Conservation (phyloP, 1,140 invertebrate species). For the Drosophila tristis region DNA sequence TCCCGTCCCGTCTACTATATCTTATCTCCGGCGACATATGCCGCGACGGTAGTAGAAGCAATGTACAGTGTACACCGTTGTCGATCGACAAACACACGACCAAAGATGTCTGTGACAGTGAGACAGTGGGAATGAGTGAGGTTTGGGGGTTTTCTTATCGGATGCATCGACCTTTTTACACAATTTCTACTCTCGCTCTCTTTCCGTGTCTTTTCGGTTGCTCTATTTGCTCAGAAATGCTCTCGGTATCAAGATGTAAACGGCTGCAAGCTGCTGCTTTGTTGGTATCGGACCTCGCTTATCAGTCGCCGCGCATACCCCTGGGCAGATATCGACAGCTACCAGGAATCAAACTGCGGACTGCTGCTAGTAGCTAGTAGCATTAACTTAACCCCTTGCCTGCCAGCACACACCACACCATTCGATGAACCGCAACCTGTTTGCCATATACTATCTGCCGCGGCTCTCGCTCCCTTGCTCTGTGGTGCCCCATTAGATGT, state of each 20-base stretch:
- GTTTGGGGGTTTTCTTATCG: conserved; percentile 63
- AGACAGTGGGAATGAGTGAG: conserved; percentile 7
- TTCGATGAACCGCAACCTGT: conserved; percentile 48
- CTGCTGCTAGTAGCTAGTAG: neutral
- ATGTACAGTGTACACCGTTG: conserved; percentile 36
- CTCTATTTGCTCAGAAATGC: conserved; percentile 17
- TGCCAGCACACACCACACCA: neutral
- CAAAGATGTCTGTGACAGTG: conserved; percentile 11
- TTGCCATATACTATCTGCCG: conserved; percentile 9
- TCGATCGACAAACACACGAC: conserved; percentile 52
- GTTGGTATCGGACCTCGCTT: conserved; percentile 28
- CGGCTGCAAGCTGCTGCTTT: neutral
- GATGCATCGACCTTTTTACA: conserved; percentile 64
- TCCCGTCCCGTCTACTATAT: conserved; percentile 41
- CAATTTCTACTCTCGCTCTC: conserved; percentile 50
- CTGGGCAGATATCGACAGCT: neutral
- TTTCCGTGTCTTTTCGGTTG: conserved; percentile 38
- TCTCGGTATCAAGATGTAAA: conserved; percentile 36
- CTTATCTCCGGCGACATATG: conserved; percentile 57
- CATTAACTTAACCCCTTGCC: conserved; percentile 15
- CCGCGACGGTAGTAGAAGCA: conserved; percentile 63
- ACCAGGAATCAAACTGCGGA: neutral
- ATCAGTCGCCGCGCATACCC: conserved; percentile 5
- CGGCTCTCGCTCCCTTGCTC: conserved; percentile 17
- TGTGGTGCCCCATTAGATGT: conserved; percentile 33